phyloP scores from a whole-genome alignment of 1,140 invertebrate species.

The Trichoplusia ni region DNA sequence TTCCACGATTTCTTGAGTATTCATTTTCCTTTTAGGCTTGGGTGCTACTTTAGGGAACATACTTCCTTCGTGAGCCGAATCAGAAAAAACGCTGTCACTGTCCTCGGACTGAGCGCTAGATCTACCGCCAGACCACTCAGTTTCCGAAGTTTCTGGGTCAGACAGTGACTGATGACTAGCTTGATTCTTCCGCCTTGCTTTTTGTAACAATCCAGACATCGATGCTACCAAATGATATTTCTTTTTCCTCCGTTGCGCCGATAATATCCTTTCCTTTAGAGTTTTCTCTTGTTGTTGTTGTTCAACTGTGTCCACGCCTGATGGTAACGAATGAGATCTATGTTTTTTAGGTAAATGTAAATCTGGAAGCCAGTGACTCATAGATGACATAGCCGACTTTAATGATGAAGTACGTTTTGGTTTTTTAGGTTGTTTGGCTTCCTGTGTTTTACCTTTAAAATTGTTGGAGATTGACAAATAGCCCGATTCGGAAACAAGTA shows the following conservation, averaged over 20 bases:
- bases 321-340: slow-evolving; percentile 90
- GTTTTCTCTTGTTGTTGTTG: slow-evolving; percentile 75
- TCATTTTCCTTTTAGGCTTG: slow-evolving; percentile 80
- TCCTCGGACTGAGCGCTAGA: slow-evolving; percentile 87
- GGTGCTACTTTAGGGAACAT: slow-evolving; percentile 85
- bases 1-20: slow-evolving; percentile 77
- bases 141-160: slow-evolving; percentile 90
- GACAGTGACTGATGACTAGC: slow-evolving; percentile 85
- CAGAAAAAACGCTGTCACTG: slow-evolving; percentile 87
- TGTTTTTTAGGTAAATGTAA: slow-evolving; percentile 89
- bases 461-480: slow-evolving; percentile 89
- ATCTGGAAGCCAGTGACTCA: slow-evolving; percentile 91
- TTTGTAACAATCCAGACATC: slow-evolving; percentile 90
- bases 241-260: slow-evolving; percentile 85
- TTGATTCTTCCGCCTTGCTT: slow-evolving; percentile 86
- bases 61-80: slow-evolving; percentile 83
- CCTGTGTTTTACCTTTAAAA: slow-evolving; percentile 82
- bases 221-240: slow-evolving; percentile 90
- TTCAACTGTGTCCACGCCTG: slow-evolving; percentile 84
- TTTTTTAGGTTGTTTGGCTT: slow-evolving; percentile 85
- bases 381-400: slow-evolving; percentile 90
- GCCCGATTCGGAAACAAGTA: slow-evolving; percentile 91
- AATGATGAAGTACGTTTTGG: slow-evolving; percentile 87
- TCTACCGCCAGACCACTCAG: slow-evolving; percentile 86
- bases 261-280: slow-evolving; percentile 73